These are phyloP conservation scores for Chaetodon trifasciatus DNA, from an alignment of 2,797 vertebrate species.

Conservation along the genomic window DNA sequence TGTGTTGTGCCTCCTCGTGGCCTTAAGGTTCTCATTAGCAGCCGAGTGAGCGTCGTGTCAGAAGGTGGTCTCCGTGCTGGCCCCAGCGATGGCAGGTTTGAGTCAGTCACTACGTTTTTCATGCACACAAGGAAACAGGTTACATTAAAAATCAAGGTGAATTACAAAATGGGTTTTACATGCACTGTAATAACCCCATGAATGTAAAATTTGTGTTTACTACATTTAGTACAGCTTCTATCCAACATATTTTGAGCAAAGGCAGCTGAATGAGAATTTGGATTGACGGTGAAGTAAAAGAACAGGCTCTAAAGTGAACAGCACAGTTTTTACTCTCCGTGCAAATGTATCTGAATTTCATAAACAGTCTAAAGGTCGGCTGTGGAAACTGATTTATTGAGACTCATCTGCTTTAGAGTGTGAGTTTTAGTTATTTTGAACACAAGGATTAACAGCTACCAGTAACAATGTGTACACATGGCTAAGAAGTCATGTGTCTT, in stretches of 20 bases:
- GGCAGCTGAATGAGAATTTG: background rate
- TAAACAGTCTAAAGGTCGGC: background rate
- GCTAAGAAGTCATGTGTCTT: background rate
- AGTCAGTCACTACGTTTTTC: constrained; percentile 50
- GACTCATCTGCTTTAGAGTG: constrained; percentile 6
- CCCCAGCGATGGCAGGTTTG: constrained; percentile 56
- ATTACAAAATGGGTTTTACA: constrained; percentile 3
- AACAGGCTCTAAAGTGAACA: background rate
- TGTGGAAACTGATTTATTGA: background rate
- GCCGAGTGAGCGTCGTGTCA: constrained; percentile 64
- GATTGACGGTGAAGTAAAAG: background rate
- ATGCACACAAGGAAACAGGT: constrained; percentile 32
- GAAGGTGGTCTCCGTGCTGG: constrained; percentile 73
- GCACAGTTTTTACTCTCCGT: background rate
- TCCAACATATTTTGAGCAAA: background rate
- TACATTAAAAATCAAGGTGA: constrained; percentile 16
- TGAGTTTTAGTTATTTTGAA: constrained; percentile 15
- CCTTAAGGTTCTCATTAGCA: constrained; percentile 81
- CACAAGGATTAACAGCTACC: background rate
- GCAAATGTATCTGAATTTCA: background rate
- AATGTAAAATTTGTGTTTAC: constrained; percentile 4
- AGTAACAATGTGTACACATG: background rate
- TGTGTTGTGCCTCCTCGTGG: constrained; percentile 55
- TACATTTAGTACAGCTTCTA: background rate
- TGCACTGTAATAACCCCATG: background rate